phyloP scores from a whole-genome alignment of 2,113 vertebrate species.

The Colaptes auratus region DNA sequence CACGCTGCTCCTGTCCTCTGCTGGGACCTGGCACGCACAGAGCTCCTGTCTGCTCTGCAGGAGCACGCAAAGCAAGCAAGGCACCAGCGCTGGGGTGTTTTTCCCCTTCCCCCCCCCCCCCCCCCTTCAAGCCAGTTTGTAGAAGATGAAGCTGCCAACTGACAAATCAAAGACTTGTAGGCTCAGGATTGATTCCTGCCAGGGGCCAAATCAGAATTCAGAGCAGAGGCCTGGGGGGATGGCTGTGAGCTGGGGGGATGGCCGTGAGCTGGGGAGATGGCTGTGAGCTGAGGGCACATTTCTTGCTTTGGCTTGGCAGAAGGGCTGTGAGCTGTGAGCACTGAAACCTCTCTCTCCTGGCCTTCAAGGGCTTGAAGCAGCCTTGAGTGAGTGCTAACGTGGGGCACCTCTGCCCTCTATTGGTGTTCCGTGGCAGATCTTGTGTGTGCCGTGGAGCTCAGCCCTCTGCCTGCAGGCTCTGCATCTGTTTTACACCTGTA shows the following conservation, averaged over 20 bases:
- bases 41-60: background rate
- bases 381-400: fast-evolving
- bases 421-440: background rate
- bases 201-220: background rate
- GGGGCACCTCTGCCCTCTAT: constrained; percentile 50
- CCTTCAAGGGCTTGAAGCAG: background rate
- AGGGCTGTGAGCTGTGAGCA: background rate
- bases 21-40: background rate
- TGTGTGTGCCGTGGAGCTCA: background rate
- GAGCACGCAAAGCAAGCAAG: background rate
- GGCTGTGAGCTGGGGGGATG: too few species aligned
- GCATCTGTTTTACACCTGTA: fast-evolving
- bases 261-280: background rate
- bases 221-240: background rate
- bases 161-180: background rate
- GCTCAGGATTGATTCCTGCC: background rate
- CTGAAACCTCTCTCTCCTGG: background rate
- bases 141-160: background rate
- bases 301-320: background rate
- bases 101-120: too few species aligned
- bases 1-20: background rate
- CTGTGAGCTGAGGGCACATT: background rate
- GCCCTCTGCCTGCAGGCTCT: background rate
- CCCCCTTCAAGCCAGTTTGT: background rate
- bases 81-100: background rate